Evolutionary conservation across 2,113 vertebrate species (phyloP).

Genomic region (Lota lota): DNA sequence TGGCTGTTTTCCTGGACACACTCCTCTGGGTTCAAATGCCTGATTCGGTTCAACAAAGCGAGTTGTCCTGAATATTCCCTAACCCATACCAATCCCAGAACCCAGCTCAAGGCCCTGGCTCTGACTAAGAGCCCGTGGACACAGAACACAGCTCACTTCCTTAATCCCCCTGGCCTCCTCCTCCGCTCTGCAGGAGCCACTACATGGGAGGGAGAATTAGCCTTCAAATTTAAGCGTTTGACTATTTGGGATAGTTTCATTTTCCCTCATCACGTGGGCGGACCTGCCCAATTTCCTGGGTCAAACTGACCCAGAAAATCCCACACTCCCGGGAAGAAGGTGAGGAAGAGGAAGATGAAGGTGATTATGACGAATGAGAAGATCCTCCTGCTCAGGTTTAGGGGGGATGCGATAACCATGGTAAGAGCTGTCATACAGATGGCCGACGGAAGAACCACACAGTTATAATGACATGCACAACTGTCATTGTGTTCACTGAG

Average conservation of each 20-base stretch:
- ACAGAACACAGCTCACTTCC: background rate
- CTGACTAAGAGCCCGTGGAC: conserved; percentile 48
- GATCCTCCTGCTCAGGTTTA: conserved; percentile 17
- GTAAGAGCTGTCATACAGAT: conserved; percentile 9
- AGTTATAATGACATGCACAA: conserved; percentile 5
- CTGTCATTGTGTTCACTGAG: conserved; percentile 25
- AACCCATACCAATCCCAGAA: conserved; percentile 10
- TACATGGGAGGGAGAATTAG: too few species aligned
- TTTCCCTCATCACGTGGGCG: too few species aligned
- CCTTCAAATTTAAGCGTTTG: too few species aligned
- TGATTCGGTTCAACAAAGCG: conserved; percentile 48
- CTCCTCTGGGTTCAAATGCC: conserved; percentile 17
- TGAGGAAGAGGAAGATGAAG: too few species aligned
- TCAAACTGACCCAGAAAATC: too few species aligned
- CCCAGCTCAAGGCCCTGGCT: conserved; percentile 5
- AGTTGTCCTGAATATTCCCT: conserved; percentile 41
- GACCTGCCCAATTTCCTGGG: too few species aligned
- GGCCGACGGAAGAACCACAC: conserved; percentile 7
- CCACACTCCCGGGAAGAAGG: too few species aligned
- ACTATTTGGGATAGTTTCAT: too few species aligned
- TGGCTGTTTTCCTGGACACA: conserved; percentile 39
- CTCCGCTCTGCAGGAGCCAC: too few species aligned
- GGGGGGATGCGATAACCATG: conserved; percentile 21
- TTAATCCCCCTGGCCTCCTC: too few species aligned
- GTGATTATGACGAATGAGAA: too few species aligned